Percentiles rank a stretch among this genome's conserved stretches.
These are phyloP conservation scores for Tachystola acroxantha DNA, from an alignment of 2,888 invertebrate species.

Conservation along the genomic window DNA sequence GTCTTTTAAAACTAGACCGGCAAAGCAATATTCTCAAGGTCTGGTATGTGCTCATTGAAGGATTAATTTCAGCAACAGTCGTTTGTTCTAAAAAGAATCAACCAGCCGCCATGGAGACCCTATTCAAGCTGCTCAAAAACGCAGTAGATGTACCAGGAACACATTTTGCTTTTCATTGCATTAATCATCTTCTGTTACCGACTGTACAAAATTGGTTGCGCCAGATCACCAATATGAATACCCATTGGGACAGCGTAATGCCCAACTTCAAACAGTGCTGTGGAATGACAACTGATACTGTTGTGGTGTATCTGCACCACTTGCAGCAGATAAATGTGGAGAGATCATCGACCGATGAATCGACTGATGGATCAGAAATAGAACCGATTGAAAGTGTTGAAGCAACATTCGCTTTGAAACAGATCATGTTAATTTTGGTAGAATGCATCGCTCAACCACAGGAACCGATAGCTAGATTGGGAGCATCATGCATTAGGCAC, in stretches of 20 bases:
- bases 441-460: constrained; percentile 95
- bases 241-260: constrained; percentile 86
- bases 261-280: constrained; percentile 97
- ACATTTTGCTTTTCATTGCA: constrained; percentile 93
- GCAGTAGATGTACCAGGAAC: constrained; percentile 89
- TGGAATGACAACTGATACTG: constrained; percentile 93
- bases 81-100: constrained; percentile 94
- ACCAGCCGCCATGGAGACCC: constrained; percentile 90
- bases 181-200: constrained; percentile 94
- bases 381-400: constrained; percentile 78
- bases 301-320: constrained; percentile 90
- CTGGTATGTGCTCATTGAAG: constrained; percentile 93
- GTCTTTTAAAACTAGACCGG: constrained; percentile 84
- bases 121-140: constrained; percentile 90
- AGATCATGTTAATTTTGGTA: constrained; percentile 89
- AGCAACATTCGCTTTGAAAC: constrained; percentile 88
- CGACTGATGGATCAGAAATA: constrained; percentile 47
- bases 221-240: constrained; percentile 83
- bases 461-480: constrained; percentile 93
- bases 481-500: constrained; percentile 94
- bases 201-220: constrained; percentile 96
- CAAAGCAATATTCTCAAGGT: constrained; percentile 92
- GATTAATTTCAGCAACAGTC: constrained; percentile 87
- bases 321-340: constrained; percentile 80
- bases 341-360: constrained; percentile 52